Evolutionary conservation across 2,113 vertebrate genomes (phyloP).

Genomic region (Megatriorchis doriae): DNA sequence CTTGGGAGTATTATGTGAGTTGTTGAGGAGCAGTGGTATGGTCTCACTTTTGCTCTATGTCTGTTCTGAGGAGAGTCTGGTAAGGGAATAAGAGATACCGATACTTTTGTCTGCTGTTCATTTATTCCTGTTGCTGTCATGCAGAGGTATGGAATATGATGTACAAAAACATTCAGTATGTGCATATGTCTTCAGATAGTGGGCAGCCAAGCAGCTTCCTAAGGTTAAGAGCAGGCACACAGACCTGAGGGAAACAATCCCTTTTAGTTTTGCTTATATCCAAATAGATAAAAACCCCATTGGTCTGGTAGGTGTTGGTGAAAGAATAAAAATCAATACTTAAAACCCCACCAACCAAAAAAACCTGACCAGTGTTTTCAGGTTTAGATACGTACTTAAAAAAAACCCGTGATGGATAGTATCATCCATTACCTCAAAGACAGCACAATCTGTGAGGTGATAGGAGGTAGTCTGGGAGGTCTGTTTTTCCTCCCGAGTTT

Average conservation of each 20-base stretch:
- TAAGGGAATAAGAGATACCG: fast-evolving
- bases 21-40: fast-evolving
- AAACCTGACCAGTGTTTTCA: fast-evolving
- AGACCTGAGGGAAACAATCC: not conserved
- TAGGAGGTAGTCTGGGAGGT: not conserved
- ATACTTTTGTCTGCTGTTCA: not conserved
- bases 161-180: fast-evolving
- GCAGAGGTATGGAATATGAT: not conserved
- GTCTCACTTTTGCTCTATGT: not conserved
- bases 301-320: not conserved
- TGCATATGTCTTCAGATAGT: fast-evolving
- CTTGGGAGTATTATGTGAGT: fast-evolving
- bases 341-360: not conserved
- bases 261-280: not conserved
- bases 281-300: not conserved
- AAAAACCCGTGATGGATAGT: fast-evolving
- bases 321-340: not conserved
- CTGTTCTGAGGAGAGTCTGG: not conserved
- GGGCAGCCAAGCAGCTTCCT: not conserved
- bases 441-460: not conserved
- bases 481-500: not conserved
- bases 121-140: no score
- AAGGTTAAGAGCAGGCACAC: not conserved
- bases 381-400: not conserved
- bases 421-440: not conserved